Conservation (phyloP, 2,888 invertebrate species). For the Alviniconcha strummeri region DNA sequence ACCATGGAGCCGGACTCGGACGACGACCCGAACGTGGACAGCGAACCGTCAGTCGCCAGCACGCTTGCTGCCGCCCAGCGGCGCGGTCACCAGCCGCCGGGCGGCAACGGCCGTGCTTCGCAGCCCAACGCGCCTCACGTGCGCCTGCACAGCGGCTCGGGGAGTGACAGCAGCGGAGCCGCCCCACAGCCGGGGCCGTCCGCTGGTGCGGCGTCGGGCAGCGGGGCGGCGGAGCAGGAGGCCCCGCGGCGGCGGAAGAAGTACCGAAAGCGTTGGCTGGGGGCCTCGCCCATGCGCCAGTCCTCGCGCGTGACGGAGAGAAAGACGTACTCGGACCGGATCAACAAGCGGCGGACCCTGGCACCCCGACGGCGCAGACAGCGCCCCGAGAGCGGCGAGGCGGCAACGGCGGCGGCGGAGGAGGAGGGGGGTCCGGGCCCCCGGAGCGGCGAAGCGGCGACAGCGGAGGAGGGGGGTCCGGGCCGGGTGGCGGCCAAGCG, state of each 20-base stretch:
- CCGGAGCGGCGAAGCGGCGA: neutral
- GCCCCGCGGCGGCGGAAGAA: neutral
- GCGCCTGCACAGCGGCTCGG: neutral
- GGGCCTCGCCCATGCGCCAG: neutral
- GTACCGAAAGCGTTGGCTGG: neutral
- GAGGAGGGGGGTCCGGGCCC: too few relatives aligned
- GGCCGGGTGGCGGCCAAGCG: too few relatives aligned
- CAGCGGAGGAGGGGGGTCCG: too few relatives aligned
- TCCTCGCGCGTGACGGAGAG: conserved; percentile 5
- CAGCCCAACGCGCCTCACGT: neutral
- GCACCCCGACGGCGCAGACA: neutral
- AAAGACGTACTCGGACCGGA: neutral
- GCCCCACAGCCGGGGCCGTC: neutral
- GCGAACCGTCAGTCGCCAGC: neutral
- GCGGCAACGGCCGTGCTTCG: neutral
- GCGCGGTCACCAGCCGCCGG: neutral
- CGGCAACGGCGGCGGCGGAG: neutral
- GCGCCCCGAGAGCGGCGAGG: neutral
- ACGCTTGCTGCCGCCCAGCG: neutral
- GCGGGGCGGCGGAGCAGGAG: neutral
- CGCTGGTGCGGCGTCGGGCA: neutral
- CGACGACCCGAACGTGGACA: neutral
- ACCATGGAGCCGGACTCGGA: conserved; percentile 18
- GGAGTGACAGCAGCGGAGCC: neutral
- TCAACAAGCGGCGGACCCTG: neutral